Evolutionary conservation across 2,888 invertebrate genomes (phyloP).

Genomic region (Caenorhabditis sinica): DNA sequence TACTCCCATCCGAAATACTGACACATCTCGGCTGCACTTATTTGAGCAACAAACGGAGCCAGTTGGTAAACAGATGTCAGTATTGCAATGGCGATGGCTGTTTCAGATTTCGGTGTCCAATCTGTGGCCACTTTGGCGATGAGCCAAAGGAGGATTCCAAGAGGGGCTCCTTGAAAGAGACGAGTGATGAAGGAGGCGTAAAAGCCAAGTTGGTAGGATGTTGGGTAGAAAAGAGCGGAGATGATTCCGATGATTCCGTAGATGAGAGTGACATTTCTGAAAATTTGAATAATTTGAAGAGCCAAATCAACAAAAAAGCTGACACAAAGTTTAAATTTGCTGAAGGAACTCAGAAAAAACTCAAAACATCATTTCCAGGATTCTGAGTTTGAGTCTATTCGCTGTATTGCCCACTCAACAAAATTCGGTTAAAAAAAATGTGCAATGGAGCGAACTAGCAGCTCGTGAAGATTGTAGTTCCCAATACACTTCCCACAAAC

Average conservation of each 20-base stretch:
- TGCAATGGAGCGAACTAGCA: too few relatives aligned
- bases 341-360: too few relatives aligned
- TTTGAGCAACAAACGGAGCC: conserved; percentile 66
- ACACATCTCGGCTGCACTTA: conserved; percentile 67
- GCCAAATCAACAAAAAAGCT: not conserved
- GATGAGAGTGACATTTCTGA: conserved; percentile 60
- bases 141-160: conserved; percentile 66
- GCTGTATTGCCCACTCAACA: too few relatives aligned
- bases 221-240: conserved; percentile 64
- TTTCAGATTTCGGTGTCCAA: conserved; percentile 69
- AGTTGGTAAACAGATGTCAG: conserved; percentile 67
- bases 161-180: conserved; percentile 66
- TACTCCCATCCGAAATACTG: conserved; percentile 63
- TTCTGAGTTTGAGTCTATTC: too few relatives aligned
- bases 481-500: not conserved
- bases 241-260: conserved; percentile 65
- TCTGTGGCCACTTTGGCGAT: conserved; percentile 66
- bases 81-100: conserved; percentile 66
- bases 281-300: not conserved
- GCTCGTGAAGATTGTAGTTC: too few relatives aligned
- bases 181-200: conserved; percentile 62
- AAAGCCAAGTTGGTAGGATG: conserved; percentile 59
- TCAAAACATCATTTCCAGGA: too few relatives aligned
- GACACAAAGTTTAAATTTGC: not conserved
- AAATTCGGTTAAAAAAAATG: too few relatives aligned